Conservation (phyloP, 2,113 vertebrate species). For the Tachuris rubrigastra region DNA sequence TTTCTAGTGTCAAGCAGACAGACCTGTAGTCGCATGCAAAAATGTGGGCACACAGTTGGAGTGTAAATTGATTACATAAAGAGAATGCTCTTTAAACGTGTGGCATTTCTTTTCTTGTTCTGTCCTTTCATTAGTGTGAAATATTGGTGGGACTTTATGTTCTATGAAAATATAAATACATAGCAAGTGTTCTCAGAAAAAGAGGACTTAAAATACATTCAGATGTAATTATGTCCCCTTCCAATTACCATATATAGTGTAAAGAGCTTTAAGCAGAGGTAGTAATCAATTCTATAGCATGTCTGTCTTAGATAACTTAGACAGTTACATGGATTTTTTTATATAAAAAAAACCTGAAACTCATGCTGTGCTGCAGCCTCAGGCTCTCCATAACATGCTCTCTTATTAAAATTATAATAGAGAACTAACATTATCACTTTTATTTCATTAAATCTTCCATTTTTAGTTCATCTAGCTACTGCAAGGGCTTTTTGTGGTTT, state of each 20-base stretch:
- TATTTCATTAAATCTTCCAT: not conserved
- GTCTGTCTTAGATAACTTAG: not conserved
- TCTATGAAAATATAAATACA: constrained; percentile 15
- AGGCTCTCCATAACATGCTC: not conserved
- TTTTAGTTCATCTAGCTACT: not conserved
- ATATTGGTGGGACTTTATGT: not conserved
- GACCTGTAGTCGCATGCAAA: not conserved
- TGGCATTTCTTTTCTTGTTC: not conserved
- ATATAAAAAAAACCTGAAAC: not conserved
- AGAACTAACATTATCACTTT: not conserved
- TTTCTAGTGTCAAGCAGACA: not conserved
- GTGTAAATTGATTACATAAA: not conserved
- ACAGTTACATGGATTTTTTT: not conserved
- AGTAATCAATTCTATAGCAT: not conserved
- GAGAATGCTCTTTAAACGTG: not conserved
- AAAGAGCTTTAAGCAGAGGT: not conserved
- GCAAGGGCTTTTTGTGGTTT: not conserved
- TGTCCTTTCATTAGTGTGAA: not conserved
- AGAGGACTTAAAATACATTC: not conserved
- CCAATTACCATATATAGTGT: not conserved
- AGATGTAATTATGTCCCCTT: not conserved
- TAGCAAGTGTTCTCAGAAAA: not conserved
- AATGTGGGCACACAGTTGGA: not conserved
- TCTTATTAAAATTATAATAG: not conserved
- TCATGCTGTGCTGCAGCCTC: not conserved